phyloP scores from a whole-genome alignment of 2,888 invertebrate genomes.

The Steromphala cineraria region DNA sequence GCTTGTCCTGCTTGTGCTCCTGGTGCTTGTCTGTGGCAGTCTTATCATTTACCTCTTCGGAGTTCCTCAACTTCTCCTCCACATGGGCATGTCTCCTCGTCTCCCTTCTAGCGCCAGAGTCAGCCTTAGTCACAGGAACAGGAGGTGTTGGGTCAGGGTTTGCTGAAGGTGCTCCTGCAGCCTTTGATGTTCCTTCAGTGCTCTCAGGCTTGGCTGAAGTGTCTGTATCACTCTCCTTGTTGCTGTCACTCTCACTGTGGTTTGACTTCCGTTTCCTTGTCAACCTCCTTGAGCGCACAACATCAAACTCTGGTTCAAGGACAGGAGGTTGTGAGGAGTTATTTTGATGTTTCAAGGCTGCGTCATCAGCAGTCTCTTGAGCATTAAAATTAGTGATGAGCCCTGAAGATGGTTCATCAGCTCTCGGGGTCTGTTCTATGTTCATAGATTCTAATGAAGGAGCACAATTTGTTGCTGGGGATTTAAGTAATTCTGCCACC shows the following conservation, averaged over 20 bases:
- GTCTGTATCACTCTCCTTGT: neutral
- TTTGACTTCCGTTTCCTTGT: slow-evolving; percentile 35
- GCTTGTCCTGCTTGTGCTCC: neutral
- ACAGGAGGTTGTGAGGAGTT: neutral
- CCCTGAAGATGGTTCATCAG: neutral
- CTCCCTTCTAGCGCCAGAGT: slow-evolving; percentile 1
- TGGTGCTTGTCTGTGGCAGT: neutral
- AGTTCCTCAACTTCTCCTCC: slow-evolving; percentile 7
- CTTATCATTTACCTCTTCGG: neutral
- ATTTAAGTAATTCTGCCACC: slow-evolving; percentile 10
- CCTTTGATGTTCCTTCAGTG: neutral
- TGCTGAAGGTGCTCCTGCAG: neutral
- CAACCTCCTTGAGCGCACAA: slow-evolving; percentile 18
- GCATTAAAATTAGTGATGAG: neutral
- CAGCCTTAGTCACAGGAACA: too few species aligned
- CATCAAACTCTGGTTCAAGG: neutral
- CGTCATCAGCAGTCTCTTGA: neutral
- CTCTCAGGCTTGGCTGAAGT: neutral
- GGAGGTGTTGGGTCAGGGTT: neutral
- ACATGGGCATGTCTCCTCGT: neutral
- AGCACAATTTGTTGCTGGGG: neutral
- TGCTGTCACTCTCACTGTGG: slow-evolving; percentile 34
- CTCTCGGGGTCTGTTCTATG: neutral
- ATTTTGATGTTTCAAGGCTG: neutral
- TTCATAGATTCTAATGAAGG: neutral